These are phyloP conservation scores for Sphecodes monilicornis DNA, from an alignment of 2,888 invertebrate species.

Conservation along the genomic window DNA sequence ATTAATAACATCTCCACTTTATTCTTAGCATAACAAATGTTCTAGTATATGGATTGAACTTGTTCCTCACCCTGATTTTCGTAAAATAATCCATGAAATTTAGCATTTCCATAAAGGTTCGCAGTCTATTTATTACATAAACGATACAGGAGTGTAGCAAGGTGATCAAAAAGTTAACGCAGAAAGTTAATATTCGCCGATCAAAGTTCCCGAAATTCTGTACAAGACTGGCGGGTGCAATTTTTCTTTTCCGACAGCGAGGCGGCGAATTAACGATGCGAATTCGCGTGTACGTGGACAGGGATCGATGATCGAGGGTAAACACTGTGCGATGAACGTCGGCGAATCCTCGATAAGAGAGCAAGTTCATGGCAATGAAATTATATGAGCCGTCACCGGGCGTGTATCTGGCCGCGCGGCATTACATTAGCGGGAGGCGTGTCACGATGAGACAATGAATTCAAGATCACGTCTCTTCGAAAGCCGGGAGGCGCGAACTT, in stretches of 20 bases:
- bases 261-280: slow-evolving; percentile 48
- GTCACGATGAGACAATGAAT: slow-evolving; percentile 77
- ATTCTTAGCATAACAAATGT: too few relatives aligned
- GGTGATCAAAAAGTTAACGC: neutral
- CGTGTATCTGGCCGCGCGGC: slow-evolving; percentile 48
- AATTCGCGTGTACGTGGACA: slow-evolving; percentile 22
- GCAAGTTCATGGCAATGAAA: slow-evolving; percentile 55
- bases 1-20: too few relatives aligned
- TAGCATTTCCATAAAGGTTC: too few relatives aligned
- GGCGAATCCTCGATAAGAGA: slow-evolving; percentile 42
- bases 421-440: slow-evolving; percentile 63
- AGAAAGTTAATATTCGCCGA: neutral
- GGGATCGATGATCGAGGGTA: slow-evolving; percentile 39
- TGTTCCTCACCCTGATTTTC: too few relatives aligned
- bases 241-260: neutral
- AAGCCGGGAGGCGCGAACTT: slow-evolving; percentile 73
- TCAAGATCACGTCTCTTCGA: slow-evolving; percentile 77
- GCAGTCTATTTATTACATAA: too few relatives aligned
- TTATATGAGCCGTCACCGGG: slow-evolving; percentile 61
- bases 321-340: slow-evolving; percentile 24
- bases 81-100: too few relatives aligned
- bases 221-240: neutral
- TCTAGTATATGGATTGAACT: too few relatives aligned
- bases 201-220: neutral
- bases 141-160: neutral